Evolutionary conservation across 1,140 invertebrate genomes (phyloP).

Genomic region (Eupristina koningsbergeri): DNA sequence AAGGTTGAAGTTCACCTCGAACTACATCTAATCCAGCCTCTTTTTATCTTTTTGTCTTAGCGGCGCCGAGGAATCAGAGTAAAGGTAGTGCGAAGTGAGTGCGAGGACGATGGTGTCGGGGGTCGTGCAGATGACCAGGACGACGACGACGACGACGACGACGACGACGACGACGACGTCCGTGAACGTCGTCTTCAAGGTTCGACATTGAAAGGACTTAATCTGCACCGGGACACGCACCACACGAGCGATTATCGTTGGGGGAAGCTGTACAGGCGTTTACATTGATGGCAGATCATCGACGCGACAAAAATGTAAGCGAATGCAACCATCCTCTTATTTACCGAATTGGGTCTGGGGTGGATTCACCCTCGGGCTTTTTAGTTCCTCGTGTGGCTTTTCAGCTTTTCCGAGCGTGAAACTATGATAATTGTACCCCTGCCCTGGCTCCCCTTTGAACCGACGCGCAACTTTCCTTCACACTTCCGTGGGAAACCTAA

Average conservation of each 20-base stretch:
- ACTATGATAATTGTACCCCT: no score
- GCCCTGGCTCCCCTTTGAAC: background rate
- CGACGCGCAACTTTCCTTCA: background rate
- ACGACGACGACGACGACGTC: slow-evolving; percentile 50
- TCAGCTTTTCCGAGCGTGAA: no score
- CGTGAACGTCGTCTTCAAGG: slow-evolving; percentile 46
- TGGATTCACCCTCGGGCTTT: no score
- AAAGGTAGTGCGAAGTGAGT: background rate
- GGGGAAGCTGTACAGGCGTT: slow-evolving; percentile 60
- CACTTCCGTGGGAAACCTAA: no score
- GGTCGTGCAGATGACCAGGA: slow-evolving; percentile 49
- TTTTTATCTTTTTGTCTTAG: background rate
- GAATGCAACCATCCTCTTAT: background rate
- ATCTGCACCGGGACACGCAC: background rate
- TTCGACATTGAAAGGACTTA: background rate
- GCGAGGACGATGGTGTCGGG: slow-evolving; percentile 51
- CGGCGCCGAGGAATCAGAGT: background rate
- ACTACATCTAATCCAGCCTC: background rate
- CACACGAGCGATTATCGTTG: slow-evolving; percentile 31
- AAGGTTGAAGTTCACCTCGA: background rate
- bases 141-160: slow-evolving; percentile 57
- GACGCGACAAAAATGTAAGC: slow-evolving; percentile 73
- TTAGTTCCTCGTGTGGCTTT: no score
- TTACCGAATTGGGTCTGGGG: background rate
- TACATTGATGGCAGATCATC: slow-evolving; percentile 72